Base-by-base conservation (phyloP, 2,113 vertebrate genomes). In the Rhinogobius similis region DNA sequence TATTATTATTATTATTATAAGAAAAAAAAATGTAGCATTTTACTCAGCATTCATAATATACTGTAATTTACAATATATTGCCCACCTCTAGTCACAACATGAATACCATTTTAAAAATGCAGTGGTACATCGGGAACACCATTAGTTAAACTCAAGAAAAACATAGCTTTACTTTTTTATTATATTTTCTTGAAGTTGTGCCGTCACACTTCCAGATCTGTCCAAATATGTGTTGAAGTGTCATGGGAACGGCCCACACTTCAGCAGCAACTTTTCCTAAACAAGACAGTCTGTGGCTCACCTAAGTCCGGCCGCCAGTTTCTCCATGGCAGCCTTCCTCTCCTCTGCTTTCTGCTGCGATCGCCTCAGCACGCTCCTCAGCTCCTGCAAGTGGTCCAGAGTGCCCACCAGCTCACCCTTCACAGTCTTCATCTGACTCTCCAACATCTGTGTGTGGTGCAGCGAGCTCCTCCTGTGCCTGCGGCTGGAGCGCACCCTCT, bases 311-410 rank as follows among this genome's bases (percentile, higher is more conserved):
- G 93, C 85, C 10, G 94, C 95, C 68, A 99, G 92, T 85, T 93
- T 94, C 80, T 95, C 82, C 78, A 98, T 91, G 38, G 92, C 87
- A 8, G 68, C 82, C 11, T 93, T 91, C 50, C 96, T 96, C 81
- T 98, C 94, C 38, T 97, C 95, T 18, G 96, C 89, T 70, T 95
- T 95, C 75, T 93, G 89, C 26, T 98, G 95, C 14, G 95, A 93
- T 52, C 94, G 94, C 11, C 92, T 93, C 29, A 98, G 68, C 9
- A 94, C 85, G 63, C 93, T 93, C 76, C 92, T 93, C 65, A 96
- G 75, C 81, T 96, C 94, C 80, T 95, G 93, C n/a, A 98, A 92
- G 41, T 95, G 95, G 72, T 89, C 89, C 84, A 91, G 87, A 27
- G 93, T 93, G 29, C 86, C 92, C 82, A 94, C 94, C 84, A 98